Evolutionary conservation across 2,888 invertebrate species (phyloP), one percentile per base, ranked within the genome.

Genomic region (Diaperis boleti): DNA sequence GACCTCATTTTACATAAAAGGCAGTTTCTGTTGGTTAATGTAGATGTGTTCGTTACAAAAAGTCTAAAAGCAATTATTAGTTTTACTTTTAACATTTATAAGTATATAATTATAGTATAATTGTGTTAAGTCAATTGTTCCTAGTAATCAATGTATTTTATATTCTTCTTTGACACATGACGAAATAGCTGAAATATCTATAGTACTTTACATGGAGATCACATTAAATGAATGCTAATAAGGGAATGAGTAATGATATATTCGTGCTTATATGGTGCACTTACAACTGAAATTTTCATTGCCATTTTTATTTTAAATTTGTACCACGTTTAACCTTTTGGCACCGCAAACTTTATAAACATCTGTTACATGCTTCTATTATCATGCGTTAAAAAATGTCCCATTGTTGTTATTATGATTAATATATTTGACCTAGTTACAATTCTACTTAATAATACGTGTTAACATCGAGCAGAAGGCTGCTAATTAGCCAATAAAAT

Each of bases 201-300:
- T 20, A 29, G 42, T 13, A 37, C 59, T 60, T 37, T 42, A 60
- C 52, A 60, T 35, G 59, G 59, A 60, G 42, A 33, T 49, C 41
- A 57, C 57, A 57, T 18, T 20, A 35, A 57, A 49, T 39, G 41
- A 49, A 49, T 41, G 35, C 49, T 29, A 41, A 44, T 41, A 41
- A 49, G 59, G 49, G 39, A 59, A 59, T 59, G 15, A n/a, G n/a
- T n/a, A n/a, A n/a, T n/a, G n/a, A n/a, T n/a, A n/a, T n/a, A n/a
- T n/a, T n/a, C n/a, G n/a, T n/a, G n/a, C n/a, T n/a, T n/a, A n/a
- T n/a, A n/a, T 26, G 26, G 6, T 26, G 2, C 6, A 26, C n/a
- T 26, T 26, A 26, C 26, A 2, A 26, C 2, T 4, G 20, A 6
- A 6, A 20, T 20, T 20, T 20, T 20, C 3, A 6, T 20, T 3